phyloP scores from a whole-genome alignment of 2,797 vertebrate genomes.

The Hemibagrus guttatus region DNA sequence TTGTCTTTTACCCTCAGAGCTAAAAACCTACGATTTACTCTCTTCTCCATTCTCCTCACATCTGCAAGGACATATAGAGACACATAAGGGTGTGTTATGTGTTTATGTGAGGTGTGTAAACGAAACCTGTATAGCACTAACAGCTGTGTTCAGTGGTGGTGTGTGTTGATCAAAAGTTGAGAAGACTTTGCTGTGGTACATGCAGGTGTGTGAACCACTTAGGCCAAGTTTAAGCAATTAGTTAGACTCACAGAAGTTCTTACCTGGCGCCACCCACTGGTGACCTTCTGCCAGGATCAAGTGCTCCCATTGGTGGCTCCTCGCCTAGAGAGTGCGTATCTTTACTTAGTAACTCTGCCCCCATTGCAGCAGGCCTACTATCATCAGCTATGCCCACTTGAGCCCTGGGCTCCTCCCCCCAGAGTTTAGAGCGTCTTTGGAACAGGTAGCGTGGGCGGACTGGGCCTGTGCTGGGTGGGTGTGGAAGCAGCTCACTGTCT shows the following conservation, averaged over 20 bases:
- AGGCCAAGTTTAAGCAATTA: conserved; percentile 17
- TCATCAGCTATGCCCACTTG: conserved; percentile 71
- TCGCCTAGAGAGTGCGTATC: conserved; percentile 96
- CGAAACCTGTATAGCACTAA: conserved; percentile 41
- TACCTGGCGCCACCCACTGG: conserved; percentile 97
- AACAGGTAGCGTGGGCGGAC: conserved; percentile 97
- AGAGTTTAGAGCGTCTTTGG: conserved; percentile 98
- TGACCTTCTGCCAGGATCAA: conserved; percentile 93
- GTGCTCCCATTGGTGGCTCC: conserved; percentile 82
- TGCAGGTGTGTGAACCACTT: conserved; percentile 47
- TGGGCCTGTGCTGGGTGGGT: conserved; percentile 79
- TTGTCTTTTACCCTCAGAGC: conserved; percentile 82
- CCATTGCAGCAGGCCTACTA: conserved; percentile 89
- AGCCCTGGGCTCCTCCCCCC: conserved; percentile 92
- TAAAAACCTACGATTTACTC: conserved; percentile 82
- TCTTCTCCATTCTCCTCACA: conserved; percentile 79
- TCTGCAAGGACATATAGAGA: conserved; percentile 83
- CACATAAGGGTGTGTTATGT: conserved; percentile 55
- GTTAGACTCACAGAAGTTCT: conserved; percentile 56
- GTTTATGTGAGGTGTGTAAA: conserved; percentile 45
- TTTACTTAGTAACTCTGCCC: conserved; percentile 93
- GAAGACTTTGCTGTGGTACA: conserved; percentile 49
- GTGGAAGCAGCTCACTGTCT: conserved; percentile 96
- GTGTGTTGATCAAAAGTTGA: conserved; percentile 46
- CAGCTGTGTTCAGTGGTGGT: conserved; percentile 42